These are phyloP conservation scores for Lindbergichthys nudifrons DNA, from an alignment of 2,797 vertebrate species.

Conservation along the genomic window DNA sequence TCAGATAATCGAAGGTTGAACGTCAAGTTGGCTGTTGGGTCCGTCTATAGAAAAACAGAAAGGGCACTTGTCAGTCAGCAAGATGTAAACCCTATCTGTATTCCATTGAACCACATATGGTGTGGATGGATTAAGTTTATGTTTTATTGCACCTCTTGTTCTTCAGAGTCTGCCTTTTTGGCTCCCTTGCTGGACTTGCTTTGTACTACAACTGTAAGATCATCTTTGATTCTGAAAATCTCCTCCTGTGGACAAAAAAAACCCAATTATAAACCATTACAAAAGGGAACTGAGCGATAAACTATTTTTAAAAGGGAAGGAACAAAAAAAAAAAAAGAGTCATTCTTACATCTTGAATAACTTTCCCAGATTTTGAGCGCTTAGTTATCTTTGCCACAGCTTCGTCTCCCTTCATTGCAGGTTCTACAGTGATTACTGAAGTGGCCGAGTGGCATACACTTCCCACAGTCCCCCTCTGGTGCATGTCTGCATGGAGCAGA, in stretches of 20 bases:
- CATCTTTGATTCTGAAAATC: constrained; percentile 76
- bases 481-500: constrained; percentile 87
- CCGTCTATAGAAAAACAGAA: constrained; percentile 71
- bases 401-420: constrained; percentile 60
- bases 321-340: not conserved
- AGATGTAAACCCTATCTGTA: not conserved
- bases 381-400: constrained; percentile 78
- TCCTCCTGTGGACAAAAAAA: constrained; percentile 75
- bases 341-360: constrained; percentile 76
- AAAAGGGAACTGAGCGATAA: not conserved
- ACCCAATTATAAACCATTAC: not conserved
- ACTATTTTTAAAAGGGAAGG: not conserved
- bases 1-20: constrained; percentile 90
- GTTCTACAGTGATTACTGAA: constrained; percentile 77
- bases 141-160: constrained; percentile 71
- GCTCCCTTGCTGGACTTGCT: constrained; percentile 64
- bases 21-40: constrained; percentile 86
- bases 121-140: not conserved
- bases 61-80: constrained; percentile 1
- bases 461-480: constrained; percentile 78
- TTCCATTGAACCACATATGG: not conserved
- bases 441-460: constrained; percentile 82
- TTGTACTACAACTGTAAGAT: constrained; percentile 72
- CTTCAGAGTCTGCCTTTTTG: constrained; percentile 59
- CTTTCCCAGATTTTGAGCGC: constrained; percentile 84